A percentile compares a stretch with the other conserved stretches of the same genome.
phyloP scores from a whole-genome alignment of 1,140 invertebrate species.

The Leptinotarsa undecemlineata region DNA sequence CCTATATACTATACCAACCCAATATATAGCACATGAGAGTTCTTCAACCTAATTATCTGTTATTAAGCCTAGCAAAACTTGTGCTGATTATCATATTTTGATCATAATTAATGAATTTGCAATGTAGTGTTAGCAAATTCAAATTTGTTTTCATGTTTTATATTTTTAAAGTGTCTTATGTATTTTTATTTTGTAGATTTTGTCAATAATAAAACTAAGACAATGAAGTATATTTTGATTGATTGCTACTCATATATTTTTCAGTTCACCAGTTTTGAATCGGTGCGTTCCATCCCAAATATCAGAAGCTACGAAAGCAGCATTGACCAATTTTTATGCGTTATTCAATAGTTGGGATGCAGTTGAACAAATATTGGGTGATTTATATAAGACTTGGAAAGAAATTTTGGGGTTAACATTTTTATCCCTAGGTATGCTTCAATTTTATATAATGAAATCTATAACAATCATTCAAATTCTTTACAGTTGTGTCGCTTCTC shows the following conservation, averaged over 20 bases:
- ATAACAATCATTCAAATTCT: slow-evolving; percentile 29
- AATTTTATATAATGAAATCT: slow-evolving; percentile 45
- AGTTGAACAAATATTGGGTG: slow-evolving; percentile 83
- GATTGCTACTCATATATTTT: slow-evolving; percentile 30
- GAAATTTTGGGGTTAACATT: slow-evolving; percentile 82
- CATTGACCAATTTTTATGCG: slow-evolving; percentile 75
- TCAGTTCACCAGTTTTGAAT: slow-evolving; percentile 77
- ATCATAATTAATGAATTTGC: too few species aligned
- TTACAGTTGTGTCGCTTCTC: slow-evolving; percentile 78
- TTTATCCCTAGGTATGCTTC: slow-evolving; percentile 72
- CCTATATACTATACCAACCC: too few species aligned
- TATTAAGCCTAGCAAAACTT: too few species aligned
- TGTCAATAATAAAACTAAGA: not conserved
- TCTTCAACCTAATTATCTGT: too few species aligned
- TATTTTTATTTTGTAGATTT: too few species aligned
- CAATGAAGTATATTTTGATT: not conserved
- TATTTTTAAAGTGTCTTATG: too few species aligned
- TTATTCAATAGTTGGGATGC: slow-evolving; percentile 85
- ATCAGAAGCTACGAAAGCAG: slow-evolving; percentile 63
- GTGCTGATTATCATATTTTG: too few species aligned
- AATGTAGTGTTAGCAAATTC: too few species aligned
- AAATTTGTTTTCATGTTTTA: too few species aligned
- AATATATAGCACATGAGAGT: too few species aligned
- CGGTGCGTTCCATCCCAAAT: slow-evolving; percentile 80
- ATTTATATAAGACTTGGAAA: slow-evolving; percentile 85